Percentiles rank a stretch among this genome's conserved stretches.
Evolutionary conservation across 2,888 invertebrate species (phyloP).

Genomic region (Spodoptera littoralis): DNA sequence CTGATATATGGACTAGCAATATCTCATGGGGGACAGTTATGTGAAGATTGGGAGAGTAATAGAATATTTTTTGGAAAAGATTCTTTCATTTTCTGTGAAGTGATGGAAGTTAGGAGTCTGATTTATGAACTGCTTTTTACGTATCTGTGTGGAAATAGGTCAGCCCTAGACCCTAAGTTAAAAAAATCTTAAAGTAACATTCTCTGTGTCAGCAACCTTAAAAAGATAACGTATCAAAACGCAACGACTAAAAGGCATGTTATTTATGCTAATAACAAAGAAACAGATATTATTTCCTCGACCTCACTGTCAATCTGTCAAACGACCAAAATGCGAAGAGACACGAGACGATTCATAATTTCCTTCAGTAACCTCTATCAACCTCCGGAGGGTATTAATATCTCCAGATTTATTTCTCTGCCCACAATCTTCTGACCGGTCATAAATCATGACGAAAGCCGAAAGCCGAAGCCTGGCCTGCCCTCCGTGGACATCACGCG

Average conservation of each 20-base stretch:
- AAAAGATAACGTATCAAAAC: too few species aligned
- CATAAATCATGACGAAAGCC: conserved; percentile 71
- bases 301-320: conserved; percentile 34
- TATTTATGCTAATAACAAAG: conserved; percentile 10
- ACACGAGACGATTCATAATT: conserved; percentile 46
- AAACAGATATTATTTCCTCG: conserved; percentile 25
- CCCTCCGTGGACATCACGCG: conserved; percentile 68
- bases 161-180: too few species aligned
- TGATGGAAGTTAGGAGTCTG: conserved; percentile 9
- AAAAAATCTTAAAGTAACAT: too few species aligned
- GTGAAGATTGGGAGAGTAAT: conserved; percentile 17
- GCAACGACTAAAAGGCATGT: too few species aligned
- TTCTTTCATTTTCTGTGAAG: conserved; percentile 20
- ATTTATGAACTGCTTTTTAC: too few species aligned
- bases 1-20: conserved; percentile 52
- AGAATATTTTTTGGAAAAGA: conserved; percentile 15
- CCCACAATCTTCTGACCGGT: conserved; percentile 73
- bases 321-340: conserved; percentile 34
- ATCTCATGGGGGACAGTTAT: conserved; percentile 44
- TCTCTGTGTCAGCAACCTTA: too few species aligned
- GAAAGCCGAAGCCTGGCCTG: conserved; percentile 44
- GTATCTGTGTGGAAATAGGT: too few species aligned
- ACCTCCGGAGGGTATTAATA: conserved; percentile 68
- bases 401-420: conserved; percentile 74
- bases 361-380: conserved; percentile 56